Base-by-base conservation (phyloP, 1,140 invertebrate species). In the Drosophila aff. region DNA sequence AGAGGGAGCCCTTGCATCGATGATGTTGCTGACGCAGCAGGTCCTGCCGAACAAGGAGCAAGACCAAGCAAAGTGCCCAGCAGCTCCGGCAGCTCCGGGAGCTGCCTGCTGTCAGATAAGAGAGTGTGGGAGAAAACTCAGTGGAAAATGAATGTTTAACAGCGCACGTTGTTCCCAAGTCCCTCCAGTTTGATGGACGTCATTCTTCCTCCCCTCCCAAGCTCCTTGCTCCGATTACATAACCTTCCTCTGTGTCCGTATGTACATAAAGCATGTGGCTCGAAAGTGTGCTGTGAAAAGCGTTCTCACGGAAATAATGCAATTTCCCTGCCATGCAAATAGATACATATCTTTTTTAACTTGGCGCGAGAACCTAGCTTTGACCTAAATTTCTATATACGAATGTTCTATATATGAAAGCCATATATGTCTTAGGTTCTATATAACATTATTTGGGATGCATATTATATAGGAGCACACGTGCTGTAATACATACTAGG, bases 101-200 rank as follows among this genome's bases (percentile, higher is more conserved):
- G 73, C 81, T 89, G 84, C 77, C 67, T 59, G 68, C 64, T 75
- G 66, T 66, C 59, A 84, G 84, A 87, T 87, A 87, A 87, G 73
- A 66, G 28, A 52, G 50, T 33, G 53, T 40, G 47, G 28, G 63
- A n/a, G 21, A 41, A 43, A 18, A 47, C 26, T 49, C 63, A 44
- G 46, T 41, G 33, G 61, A 46, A 82, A 66, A 71, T 74, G 61
- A 57, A 57, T 40, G 53, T 65, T 69, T 55, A 58, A 53, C 36
- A 55, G 63, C 38, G 61, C 63, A 68, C 67, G 63, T 77, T 87
- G 61, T 86, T 78, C 71, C 74, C 67, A 43, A 72, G 59, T 52
- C 67, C 28, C 53, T 67, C 41, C 75, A 79, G 61, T 62, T 87
- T 86, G 82, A 76, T 79, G 49, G 46, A 58, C 65, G 21, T 66